Evolutionary conservation across 2,888 invertebrate genomes (phyloP).

Genomic region (Eustalomyia histrio): DNA sequence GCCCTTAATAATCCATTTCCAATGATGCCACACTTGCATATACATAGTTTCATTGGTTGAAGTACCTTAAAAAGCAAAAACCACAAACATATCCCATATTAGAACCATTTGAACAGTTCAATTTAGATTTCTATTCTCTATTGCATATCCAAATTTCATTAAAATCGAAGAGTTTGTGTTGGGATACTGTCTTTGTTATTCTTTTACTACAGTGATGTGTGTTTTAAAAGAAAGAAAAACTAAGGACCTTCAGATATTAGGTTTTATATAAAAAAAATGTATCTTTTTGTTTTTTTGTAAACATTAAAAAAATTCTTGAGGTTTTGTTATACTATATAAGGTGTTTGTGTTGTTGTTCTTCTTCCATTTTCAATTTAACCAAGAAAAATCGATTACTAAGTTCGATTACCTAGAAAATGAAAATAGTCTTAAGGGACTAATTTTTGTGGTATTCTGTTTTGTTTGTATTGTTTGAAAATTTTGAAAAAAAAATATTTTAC

Average conservation of each 20-base stretch:
- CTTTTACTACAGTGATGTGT: neutral
- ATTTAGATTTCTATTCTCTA: no score
- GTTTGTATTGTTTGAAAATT: neutral
- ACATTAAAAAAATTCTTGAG: constrained; percentile 16
- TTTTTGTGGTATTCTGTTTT: neutral
- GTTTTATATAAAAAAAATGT: neutral
- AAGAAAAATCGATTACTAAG: constrained; percentile 43
- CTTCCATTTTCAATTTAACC: constrained; percentile 15
- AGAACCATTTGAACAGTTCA: no score
- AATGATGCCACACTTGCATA: no score
- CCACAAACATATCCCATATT: no score
- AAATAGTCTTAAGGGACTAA: constrained; percentile 54
- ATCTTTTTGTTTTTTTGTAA: neutral
- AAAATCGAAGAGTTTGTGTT: no score
- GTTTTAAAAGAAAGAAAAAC: neutral
- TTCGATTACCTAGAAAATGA: constrained; percentile 54
- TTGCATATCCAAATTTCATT: no score
- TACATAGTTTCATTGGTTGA: no score
- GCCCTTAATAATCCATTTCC: no score
- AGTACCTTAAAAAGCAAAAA: no score
- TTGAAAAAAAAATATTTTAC: neutral
- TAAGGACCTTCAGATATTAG: constrained; percentile 9
- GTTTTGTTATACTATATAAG: constrained; percentile 13
- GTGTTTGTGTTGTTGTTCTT: constrained; percentile 12
- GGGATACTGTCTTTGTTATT: no score